These are phyloP conservation scores for Gymnothorax javanicus DNA, from an alignment of 2,797 vertebrate genomes.

Conservation along the genomic window DNA sequence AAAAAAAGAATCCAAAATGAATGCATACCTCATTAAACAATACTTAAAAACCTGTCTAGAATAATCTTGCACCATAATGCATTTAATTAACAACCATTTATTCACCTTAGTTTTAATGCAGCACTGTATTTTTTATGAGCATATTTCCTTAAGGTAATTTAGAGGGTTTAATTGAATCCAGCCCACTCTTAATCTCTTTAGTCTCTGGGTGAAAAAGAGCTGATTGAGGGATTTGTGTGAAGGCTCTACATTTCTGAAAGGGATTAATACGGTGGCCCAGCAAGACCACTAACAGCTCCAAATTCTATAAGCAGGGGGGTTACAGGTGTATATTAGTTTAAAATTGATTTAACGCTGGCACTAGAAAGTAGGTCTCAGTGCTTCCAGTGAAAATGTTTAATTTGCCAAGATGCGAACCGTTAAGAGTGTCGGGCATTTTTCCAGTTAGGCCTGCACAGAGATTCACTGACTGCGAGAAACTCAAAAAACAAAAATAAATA, in stretches of 20 bases:
- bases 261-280: background rate
- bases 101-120: background rate
- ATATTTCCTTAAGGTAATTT: conserved; percentile 1
- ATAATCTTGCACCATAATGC: background rate
- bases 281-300: background rate
- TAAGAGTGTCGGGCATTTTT: background rate
- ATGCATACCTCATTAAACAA: no score
- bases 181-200: background rate
- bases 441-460: background rate
- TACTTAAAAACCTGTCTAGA: background rate
- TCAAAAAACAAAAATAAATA: background rate
- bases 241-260: background rate
- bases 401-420: background rate
- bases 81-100: background rate
- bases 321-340: background rate
- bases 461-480: background rate
- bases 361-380: background rate
- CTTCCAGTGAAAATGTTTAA: background rate
- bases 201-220: background rate
- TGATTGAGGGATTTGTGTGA: background rate
- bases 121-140: background rate
- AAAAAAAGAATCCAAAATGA: no score
- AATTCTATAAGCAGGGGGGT: background rate
- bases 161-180: conserved; percentile 8
- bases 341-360: background rate